Evolutionary conservation across 2,888 invertebrate genomes (phyloP), one percentile per base, ranked within the genome.

Genomic region (Apamea anceps): DNA sequence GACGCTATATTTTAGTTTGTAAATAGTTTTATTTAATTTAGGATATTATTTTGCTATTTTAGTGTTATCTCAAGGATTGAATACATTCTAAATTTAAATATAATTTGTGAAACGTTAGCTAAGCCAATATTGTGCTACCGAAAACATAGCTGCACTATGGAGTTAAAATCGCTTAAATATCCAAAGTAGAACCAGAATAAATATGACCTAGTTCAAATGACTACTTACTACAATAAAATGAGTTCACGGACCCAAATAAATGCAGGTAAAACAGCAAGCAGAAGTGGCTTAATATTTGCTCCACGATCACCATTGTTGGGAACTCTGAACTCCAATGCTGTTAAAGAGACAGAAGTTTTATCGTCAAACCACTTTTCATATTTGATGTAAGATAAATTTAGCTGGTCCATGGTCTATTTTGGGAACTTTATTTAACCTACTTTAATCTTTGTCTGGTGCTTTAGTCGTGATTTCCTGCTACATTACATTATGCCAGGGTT

Each of bases 251-350:
- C 54, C 54, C 60, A 77, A 85, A 81, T 77, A 84, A 80, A 65
- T 80, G 76, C 82, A 87, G 76, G 85, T 87, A 77, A 79, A 87
- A 82, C 74, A 80, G 72, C 65, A 70, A 75, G 67, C 45, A 74
- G 72, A 75, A 87, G 84, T 74, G 72, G 73, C 37, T 87, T 80
- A 80, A 79, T 88, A 87, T 86, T 88, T 62, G 84, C 73, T 65
- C 77, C 67, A 80, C 76, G 73, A 87, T 88, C 83, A 87, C 63
- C 79, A 82, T 81, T 87, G 87, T 81, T 75, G 75, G 70, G 72
- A 88, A 87, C 82, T 86, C 77, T 87, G 86, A 88, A 89, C 89
- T 82, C 85, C 85, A 79, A 87, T 88, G 80, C 87, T 90, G 80
- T 88, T 84, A 83, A 82, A 87, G 80, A 72, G 66, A 81, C 81